Evolutionary conservation across 1,140 invertebrate species (phyloP), one percentile per base, ranked within the genome.

Genomic region (Gryon sp.): DNA sequence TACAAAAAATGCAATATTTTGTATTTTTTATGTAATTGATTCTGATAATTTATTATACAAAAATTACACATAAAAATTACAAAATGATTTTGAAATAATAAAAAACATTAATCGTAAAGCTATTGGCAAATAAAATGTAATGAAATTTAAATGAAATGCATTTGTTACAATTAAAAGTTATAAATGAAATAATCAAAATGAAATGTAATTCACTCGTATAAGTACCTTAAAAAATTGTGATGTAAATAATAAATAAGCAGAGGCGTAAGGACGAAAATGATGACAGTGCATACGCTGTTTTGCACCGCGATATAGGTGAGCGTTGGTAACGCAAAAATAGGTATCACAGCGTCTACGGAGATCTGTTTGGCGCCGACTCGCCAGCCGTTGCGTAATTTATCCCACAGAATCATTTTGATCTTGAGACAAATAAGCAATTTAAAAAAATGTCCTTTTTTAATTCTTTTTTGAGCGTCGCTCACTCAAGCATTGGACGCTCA

Each of bases 211-310:
- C 9, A 41, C 3, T 41, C 11, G 2, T 41, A n/a, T n/a, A n/a
- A n/a, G 4, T 70, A 79, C 76, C 91, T 90, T 30, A 89, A 85
- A 40, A 91, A 92, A 77, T 91, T 90, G 24, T 90, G 89, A 53
- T 91, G 84, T n/a, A 92, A 80, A 66, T 92, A 93, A 41, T 91
- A 90, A n/a, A 92, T 86, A 30, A 91, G 84, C 45, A 92, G 87
- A 9, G 89, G 91, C 15, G 92, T 91, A n/a, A 90, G 82, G 2
- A 91, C 76, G 83, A 94, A 92, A 8, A 92, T 86, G 20, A 90
- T 69, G 9, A 91, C 79, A 2, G 93, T 93, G 20, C 90, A 90
- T 46, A 89, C 81, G 9, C 90, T 82, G 11, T 90, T 92, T 75
- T 91, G 87, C 3, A 92, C 90, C 9, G 93, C 91, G 38, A 92